Percentiles rank a stretch among this genome's conserved stretches.
phyloP scores from a whole-genome alignment of 92 coral and sea anemone species.

The Isaurus tuberculatus region DNA sequence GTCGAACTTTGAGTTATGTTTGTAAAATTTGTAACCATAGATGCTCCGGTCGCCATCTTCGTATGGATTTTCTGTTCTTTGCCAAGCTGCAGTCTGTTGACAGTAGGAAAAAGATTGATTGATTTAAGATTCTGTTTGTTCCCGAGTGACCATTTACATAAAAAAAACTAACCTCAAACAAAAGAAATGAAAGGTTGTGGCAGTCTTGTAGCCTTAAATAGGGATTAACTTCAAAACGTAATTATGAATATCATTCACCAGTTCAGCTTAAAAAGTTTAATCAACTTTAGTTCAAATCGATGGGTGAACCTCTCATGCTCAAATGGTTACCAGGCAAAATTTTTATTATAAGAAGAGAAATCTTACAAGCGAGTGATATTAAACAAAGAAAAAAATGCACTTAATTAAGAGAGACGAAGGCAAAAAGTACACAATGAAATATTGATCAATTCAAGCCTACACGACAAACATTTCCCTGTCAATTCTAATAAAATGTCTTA shows the following conservation, averaged over 20 bases:
- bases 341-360: not conserved
- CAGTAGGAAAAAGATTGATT: conserved; percentile 6
- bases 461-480: conserved; percentile 13
- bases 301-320: not conserved
- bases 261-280: not conserved
- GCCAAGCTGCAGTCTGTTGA: conserved; percentile 13
- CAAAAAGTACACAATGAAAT: conserved; percentile 12
- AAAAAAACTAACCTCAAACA: conserved; percentile 6
- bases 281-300: not conserved
- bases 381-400: conserved; percentile 11
- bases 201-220: not conserved
- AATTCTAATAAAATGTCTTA: conserved; percentile 17
- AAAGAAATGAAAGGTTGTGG: conserved; percentile 1
- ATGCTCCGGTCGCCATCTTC: not conserved
- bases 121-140: conserved; percentile 17
- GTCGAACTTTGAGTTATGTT: not conserved
- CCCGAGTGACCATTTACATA: conserved; percentile 20
- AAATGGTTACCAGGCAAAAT: not conserved
- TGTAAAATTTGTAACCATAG: not conserved
- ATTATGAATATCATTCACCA: not conserved
- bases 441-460: conserved; percentile 26
- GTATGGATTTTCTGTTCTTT: not conserved
- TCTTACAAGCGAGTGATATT: not conserved
- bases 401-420: conserved; percentile 32
- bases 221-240: not conserved